Conservation (phyloP, 1,140 invertebrate species). For the Hyles euphorbiae region DNA sequence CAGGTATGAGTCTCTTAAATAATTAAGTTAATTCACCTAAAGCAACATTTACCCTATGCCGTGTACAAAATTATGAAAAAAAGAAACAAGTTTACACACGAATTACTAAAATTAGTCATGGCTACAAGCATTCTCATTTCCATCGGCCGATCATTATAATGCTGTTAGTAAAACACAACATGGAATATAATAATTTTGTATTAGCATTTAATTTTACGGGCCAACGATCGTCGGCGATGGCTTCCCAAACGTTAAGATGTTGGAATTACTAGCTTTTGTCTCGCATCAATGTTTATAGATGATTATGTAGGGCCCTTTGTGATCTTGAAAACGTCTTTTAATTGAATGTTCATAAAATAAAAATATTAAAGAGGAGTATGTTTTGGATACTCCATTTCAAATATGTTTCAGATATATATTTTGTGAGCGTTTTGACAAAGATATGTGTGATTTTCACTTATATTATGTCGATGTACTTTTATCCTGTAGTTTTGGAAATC, state of each 20-base stretch:
- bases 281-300: constrained; percentile 15
- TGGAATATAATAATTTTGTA: constrained; percentile 62
- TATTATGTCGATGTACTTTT: too few species aligned
- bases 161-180: constrained; percentile 57
- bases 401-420: too few species aligned
- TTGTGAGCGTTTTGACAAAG: too few species aligned
- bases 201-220: constrained; percentile 70
- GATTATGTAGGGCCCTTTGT: constrained; percentile 7
- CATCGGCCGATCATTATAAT: constrained; percentile 57
- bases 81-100: constrained; percentile 26
- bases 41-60: constrained; percentile 8
- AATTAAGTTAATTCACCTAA: too few species aligned
- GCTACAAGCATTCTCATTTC: constrained; percentile 50
- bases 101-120: constrained; percentile 47
- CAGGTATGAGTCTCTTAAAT: too few species aligned
- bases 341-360: too few species aligned
- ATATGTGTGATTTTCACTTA: too few species aligned
- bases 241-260: constrained; percentile 45
- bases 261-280: constrained; percentile 32
- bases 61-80: constrained; percentile 29
- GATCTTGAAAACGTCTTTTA: too few species aligned
- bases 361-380: too few species aligned
- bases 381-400: too few species aligned
- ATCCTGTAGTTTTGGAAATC: too few species aligned
- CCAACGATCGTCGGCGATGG: constrained; percentile 50